These are phyloP conservation scores for Lithosia quadra DNA, from an alignment of 2,888 invertebrate genomes.

Conservation along the genomic window DNA sequence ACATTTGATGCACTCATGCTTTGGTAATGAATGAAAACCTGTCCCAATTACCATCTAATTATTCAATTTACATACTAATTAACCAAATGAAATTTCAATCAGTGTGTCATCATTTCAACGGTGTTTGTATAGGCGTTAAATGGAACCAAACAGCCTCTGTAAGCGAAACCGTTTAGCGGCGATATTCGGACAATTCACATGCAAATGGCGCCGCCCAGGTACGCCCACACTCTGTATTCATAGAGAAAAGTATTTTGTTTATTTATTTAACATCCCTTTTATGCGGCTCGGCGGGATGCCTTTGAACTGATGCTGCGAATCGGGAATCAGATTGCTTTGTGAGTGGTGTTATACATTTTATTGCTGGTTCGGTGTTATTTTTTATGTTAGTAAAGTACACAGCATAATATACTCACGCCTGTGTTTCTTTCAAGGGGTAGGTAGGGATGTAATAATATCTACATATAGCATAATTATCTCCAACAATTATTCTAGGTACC, in stretches of 20 bases:
- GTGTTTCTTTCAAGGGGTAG: no score
- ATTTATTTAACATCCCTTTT: constrained; percentile 28
- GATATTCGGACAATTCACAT: constrained; percentile 40
- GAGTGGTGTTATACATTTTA: no score
- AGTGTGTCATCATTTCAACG: constrained; percentile 2
- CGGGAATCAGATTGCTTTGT: constrained; percentile 1
- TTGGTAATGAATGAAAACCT: not conserved
- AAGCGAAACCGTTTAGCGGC: constrained; percentile 40
- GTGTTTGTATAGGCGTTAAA: constrained; percentile 19
- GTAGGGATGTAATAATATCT: no score
- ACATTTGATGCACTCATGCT: no score
- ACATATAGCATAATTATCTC: no score
- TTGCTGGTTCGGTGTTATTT: not conserved
- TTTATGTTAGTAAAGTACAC: no score
- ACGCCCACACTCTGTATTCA: constrained; percentile 31
- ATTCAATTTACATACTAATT: not conserved
- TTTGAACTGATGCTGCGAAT: constrained; percentile 2
- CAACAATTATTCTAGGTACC: no score
- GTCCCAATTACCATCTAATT: not conserved
- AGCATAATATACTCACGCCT: no score
- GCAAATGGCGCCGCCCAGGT: constrained; percentile 37
- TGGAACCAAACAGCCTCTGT: constrained; percentile 45
- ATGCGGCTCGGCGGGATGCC: not conserved
- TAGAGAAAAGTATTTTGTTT: constrained; percentile 38
- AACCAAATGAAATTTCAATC: constrained; percentile 7